These are phyloP conservation scores for Ericerus pela DNA, from an alignment of 1,140 invertebrate species.

Conservation along the genomic window DNA sequence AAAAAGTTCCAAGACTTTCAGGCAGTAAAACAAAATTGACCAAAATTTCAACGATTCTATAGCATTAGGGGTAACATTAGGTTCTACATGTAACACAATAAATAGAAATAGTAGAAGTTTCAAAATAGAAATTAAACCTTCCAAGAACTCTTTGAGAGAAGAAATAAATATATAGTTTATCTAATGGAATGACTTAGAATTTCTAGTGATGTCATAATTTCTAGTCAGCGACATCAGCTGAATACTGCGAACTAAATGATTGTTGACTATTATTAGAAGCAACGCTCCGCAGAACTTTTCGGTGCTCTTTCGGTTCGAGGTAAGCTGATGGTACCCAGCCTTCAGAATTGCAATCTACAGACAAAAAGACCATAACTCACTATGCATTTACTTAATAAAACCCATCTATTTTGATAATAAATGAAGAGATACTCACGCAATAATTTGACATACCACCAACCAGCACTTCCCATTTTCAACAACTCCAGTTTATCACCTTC, in stretches of 20 bases:
- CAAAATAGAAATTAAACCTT: background rate
- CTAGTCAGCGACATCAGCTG: background rate
- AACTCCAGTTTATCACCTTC: constrained; percentile 79
- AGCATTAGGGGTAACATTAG: background rate
- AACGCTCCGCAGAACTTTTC: background rate
- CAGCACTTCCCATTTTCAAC: constrained; percentile 78
- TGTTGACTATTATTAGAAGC: constrained; percentile 5
- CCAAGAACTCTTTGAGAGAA: background rate
- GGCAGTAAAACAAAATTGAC: no score
- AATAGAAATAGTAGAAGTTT: background rate
- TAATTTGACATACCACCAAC: constrained; percentile 88
- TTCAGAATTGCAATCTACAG: constrained; percentile 47
- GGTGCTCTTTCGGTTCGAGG: constrained; percentile 39
- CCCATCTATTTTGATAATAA: background rate
- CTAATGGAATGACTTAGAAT: background rate
- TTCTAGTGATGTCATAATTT: background rate
- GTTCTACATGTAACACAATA: background rate
- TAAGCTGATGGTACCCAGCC: constrained; percentile 92
- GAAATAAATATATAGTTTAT: background rate
- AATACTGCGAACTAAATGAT: constrained; percentile 3
- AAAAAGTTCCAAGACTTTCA: no score
- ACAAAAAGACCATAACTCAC: constrained; percentile 16
- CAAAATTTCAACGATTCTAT: no score
- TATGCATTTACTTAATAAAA: background rate
- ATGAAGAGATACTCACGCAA: constrained; percentile 38